Evolutionary conservation across 2,888 invertebrate species (phyloP).

Genomic region (Ichneumon xanthorius): DNA sequence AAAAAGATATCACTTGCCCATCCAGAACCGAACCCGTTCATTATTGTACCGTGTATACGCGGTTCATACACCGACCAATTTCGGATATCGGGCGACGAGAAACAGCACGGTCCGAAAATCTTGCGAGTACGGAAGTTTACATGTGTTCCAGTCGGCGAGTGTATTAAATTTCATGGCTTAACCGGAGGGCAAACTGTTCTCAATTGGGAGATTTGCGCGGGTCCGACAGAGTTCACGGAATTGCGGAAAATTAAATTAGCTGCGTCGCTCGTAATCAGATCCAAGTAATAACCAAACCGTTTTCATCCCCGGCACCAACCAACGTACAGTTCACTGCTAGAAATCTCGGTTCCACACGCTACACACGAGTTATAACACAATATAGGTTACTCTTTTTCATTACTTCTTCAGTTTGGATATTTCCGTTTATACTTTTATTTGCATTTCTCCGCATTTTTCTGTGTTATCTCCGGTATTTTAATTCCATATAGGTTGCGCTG

Average conservation of each 20-base stretch:
- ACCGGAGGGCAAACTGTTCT: conserved; percentile 2
- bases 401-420: too few species aligned
- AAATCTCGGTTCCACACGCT: background rate
- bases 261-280: conserved; percentile 74
- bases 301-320: background rate
- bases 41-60: background rate
- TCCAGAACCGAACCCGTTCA: background rate
- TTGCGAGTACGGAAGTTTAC: background rate
- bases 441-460: too few species aligned
- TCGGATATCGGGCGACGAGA: background rate
- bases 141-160: background rate
- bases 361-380: background rate
- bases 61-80: background rate
- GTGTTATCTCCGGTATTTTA: too few species aligned
- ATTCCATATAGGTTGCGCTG: too few species aligned
- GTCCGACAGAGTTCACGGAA: conserved; percentile 14
- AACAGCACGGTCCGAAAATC: background rate
- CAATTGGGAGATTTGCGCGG: background rate
- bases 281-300: conserved; percentile 70
- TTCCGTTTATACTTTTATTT: too few species aligned
- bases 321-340: background rate
- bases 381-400: background rate
- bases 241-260: conserved; percentile 73
- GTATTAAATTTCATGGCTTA: conserved; percentile 3
- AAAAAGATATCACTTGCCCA: background rate